Evolutionary conservation across 2,888 invertebrate species (phyloP).

Genomic region (Lysandra bellargus): DNA sequence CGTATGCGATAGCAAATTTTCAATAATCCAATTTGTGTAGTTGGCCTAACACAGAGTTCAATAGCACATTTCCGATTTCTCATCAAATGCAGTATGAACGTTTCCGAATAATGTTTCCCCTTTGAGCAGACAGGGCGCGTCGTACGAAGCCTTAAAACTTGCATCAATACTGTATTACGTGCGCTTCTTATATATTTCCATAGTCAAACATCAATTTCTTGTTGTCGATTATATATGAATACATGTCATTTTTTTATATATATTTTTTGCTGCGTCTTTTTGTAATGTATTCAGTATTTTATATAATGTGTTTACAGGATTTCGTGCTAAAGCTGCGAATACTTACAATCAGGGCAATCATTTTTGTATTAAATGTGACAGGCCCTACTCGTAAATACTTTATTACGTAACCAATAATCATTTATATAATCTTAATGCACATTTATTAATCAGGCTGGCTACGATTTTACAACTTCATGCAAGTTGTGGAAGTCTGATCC

Average conservation of each 20-base stretch:
- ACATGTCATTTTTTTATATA: too few species aligned
- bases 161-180: conserved; percentile 19
- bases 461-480: neutral
- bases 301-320: too few species aligned
- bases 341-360: neutral
- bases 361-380: neutral
- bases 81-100: neutral
- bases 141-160: conserved; percentile 26
- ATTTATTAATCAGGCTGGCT: neutral
- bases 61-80: too few species aligned
- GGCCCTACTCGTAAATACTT: neutral
- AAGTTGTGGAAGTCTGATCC: conserved; percentile 1
- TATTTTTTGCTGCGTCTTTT: too few species aligned
- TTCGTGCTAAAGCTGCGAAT: too few species aligned
- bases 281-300: too few species aligned
- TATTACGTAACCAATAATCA: neutral
- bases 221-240: neutral
- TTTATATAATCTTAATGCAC: neutral
- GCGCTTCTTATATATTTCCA: conserved; percentile 5
- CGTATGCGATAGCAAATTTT: too few species aligned
- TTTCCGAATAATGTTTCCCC: neutral
- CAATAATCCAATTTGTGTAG: too few species aligned
- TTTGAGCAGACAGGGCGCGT: neutral
- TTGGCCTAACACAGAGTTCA: too few species aligned
- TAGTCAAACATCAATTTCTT: neutral